A percentile compares a stretch with the other conserved stretches of the same genome.
These are phyloP conservation scores for Ictalurus punctatus DNA, from an alignment of 2,113 vertebrate species.

Conservation along the genomic window DNA sequence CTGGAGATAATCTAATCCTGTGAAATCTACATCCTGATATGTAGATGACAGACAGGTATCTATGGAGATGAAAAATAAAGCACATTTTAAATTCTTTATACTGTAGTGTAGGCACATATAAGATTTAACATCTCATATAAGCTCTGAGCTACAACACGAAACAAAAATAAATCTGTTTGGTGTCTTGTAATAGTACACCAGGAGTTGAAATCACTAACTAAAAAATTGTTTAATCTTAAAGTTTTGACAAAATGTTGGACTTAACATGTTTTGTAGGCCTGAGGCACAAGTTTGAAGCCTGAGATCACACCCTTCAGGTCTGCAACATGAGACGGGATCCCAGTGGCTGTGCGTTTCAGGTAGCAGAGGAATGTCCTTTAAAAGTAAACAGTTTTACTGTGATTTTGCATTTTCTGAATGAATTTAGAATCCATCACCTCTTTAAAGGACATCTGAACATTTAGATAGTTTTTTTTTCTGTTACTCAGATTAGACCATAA, in stretches of 20 bases:
- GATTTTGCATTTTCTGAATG: neutral
- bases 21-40: constrained; percentile 61
- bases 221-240: neutral
- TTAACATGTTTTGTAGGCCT: constrained; percentile 29
- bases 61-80: constrained; percentile 3
- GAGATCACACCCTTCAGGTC: constrained; percentile 58
- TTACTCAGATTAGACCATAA: neutral
- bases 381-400: neutral
- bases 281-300: constrained; percentile 63
- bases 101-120: neutral
- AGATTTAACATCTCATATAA: neutral
- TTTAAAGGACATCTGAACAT: neutral
- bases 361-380: constrained; percentile 59
- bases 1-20: constrained; percentile 47
- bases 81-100: neutral
- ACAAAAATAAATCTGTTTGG: neutral
- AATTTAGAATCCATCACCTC: neutral
- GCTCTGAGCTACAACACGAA: neutral
- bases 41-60: constrained; percentile 50
- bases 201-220: neutral
- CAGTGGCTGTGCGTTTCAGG: constrained; percentile 57
- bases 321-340: neutral
- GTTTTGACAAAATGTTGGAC: neutral
- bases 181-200: neutral
- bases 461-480: neutral